These are phyloP conservation scores for Ceratina japonica DNA, from an alignment of 1,140 invertebrate genomes.

Conservation along the genomic window DNA sequence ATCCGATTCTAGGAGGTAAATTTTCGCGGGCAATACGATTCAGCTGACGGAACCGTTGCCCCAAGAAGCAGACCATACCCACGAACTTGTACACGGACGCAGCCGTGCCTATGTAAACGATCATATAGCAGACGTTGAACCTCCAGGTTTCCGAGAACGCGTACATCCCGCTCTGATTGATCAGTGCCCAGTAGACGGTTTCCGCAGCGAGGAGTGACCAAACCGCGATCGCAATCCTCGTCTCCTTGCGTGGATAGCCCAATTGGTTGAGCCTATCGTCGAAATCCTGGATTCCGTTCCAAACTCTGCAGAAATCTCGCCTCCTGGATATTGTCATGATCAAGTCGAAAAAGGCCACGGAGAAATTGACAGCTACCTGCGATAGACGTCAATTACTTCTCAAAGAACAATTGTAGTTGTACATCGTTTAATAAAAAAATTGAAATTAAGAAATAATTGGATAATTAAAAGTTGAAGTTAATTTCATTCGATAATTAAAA, in stretches of 20 bases:
- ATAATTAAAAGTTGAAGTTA: too few relatives aligned
- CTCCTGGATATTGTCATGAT: slow-evolving; percentile 32
- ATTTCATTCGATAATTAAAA: too few relatives aligned
- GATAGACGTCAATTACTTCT: too few relatives aligned
- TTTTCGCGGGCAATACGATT: slow-evolving; percentile 60
- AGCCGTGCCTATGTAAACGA: slow-evolving; percentile 64
- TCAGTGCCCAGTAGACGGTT: slow-evolving; percentile 57
- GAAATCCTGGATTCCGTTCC: slow-evolving; percentile 71
- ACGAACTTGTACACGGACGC: slow-evolving; percentile 67
- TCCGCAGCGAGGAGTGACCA: slow-evolving; percentile 56
- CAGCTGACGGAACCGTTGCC: slow-evolving; percentile 70
- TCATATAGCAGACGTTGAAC: slow-evolving; percentile 68
- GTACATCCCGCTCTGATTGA: slow-evolving; percentile 68
- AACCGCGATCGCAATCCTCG: slow-evolving; percentile 35
- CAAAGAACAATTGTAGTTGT: too few relatives aligned
- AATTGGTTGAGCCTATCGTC: slow-evolving; percentile 63
- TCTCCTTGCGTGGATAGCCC: slow-evolving; percentile 66
- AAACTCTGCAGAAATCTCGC: slow-evolving; percentile 60
- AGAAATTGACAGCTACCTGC: slow-evolving; percentile 69
- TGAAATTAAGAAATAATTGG: not conserved
- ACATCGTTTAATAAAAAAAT: too few relatives aligned
- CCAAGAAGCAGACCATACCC: slow-evolving; percentile 63
- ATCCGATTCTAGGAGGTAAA: slow-evolving; percentile 20
- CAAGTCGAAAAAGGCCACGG: slow-evolving; percentile 56
- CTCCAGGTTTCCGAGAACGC: slow-evolving; percentile 65